Base-by-base conservation (phyloP, 1,140 invertebrate species). In the Meloidogyne hapla region DNA sequence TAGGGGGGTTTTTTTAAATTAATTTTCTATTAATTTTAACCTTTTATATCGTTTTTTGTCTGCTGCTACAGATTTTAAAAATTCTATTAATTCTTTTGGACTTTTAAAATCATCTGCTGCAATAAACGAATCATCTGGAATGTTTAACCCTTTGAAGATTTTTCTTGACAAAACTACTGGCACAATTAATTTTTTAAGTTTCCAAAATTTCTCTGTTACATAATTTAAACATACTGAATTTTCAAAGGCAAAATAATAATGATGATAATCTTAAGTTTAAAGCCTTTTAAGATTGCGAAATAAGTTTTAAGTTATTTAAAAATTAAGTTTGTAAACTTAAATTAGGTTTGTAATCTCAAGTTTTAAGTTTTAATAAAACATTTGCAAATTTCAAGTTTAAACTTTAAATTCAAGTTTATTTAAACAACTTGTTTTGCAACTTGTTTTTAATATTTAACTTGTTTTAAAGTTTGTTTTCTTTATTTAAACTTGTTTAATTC, bases 171-270 rank as follows among this genome's bases (percentile, higher is more conserved):
- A 66, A 45, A 79, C 77, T 5, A 79, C 69, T 1, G 77, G 77
- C 12, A 79, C 77, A 45, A 72, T 75, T 15, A 69, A 23, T n/a
- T 61, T 21, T 56, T 62, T 75, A n/a, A 76, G 38, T 15, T 64
- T 42, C 38, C 74, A 85, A 26, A 81, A 72, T 71, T 85, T 85
- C 66, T 85, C 84, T 5, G 84, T 85, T 6, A 74, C 65, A 65
- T 85, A 85, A 45, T 86, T 75, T 15, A 64, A 61, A 62, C 84
- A 85, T 12, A 86, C 67, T 12, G 78, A 76, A 81, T 92, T 92
- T 87, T 93, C 92, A 78, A 93, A 91, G 0, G 92, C 89, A 40
- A 93, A 85, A 82, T 92, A 93, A 84, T 93, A 93, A 77, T 91
- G 89, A 83, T 92, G 92, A 8, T 18, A 26, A 9, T 79, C 77